Base-by-base conservation (phyloP, 2,888 invertebrate species). In the Drosophila histrio region DNA sequence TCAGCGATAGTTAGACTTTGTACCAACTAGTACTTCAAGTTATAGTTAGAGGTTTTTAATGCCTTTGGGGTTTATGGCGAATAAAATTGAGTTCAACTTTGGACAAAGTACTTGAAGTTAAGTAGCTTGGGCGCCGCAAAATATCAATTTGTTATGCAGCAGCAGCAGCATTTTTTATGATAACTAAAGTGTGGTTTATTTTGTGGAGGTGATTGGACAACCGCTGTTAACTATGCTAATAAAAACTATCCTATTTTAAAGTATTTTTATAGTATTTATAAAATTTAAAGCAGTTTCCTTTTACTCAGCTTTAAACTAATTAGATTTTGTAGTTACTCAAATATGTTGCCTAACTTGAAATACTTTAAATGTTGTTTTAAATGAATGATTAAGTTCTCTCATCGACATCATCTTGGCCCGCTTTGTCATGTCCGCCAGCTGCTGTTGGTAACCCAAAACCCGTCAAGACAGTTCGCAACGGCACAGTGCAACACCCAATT, bases 401-500 rank as follows among this genome's bases (percentile, higher is more conserved):
- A 47, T 57, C 6, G 26, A 50, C 43, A 32, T 41, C 22, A 21
- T 30, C 5, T 13, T 19, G 13, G 1, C 8, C n/a, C 15, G n/a
- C 30, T 47, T 24, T 50, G 22, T 32, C 53, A 13, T 28, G 50
- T 46, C 34, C 28, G 46, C 41, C 54, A 59, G 57, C 54, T 50
- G 46, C 52, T 50, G 49, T 19, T 34, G 11, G 34, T 49, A 60
- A 44, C 34, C 49, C 59, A 43, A 32, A 50, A 60, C 56, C 32
- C 44, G 54, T 8, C 30, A 13, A 28, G 72, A 57, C 75, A 65
- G 44, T 19, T 63, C 6, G 38, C 41, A 19, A 34, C 46, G 22
- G 56, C 44, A 59, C 59, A 71, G 73, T 69, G 66, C 69, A 66
- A 77, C 64, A 67, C 71, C 70, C 63, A 64, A 54, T 36, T 54